Base-by-base conservation (phyloP, 2,797 vertebrate species). In the Pyrocephalus nanus region DNA sequence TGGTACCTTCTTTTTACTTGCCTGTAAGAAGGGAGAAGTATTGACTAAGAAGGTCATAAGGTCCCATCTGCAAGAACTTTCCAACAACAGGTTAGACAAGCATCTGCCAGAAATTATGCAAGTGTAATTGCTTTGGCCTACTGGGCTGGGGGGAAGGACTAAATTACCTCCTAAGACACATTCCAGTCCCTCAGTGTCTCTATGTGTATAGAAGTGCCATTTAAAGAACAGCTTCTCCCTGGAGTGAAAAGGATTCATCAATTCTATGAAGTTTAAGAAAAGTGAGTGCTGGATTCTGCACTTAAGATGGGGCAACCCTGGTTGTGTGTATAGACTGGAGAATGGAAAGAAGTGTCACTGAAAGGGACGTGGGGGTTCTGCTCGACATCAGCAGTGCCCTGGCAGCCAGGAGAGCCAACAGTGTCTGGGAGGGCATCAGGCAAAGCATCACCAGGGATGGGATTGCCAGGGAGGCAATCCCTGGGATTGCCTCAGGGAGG, bases 311-410 rank as follows among this genome's bases (percentile, higher is more conserved):
- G 15, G 12, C 30, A 75, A 2, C 8, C 12, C 62, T 55, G 34
- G 21, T 13, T 32, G 15, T 42, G 34, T 1, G 3, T 48, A 47
- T 18, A 36, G 34, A 32, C 12, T 67, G 10, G 18, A 18, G 26
- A 81, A 42, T 23, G 40, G 34, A 61, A 10, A 42, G 15, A 40
- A 67, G 34, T 0, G 1, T 21, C 0, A 0, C 22, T 7, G 40
- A 47, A 53, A 67, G n/a, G 17, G 8, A 53, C 0, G 9, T 40
- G 16, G 14, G 15, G 3, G 15, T 30, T 12, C 25, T 8, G 4
- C 6, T 30, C 1, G 4, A 4, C 2, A 3, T 0, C 62, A 61
- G 34, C 42, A 32, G 69, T 32, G 34, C 15, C 34, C 22, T 48
- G 30, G 40, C 54, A 75, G 26, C 15, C 55, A 81, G 54, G 22